Base-by-base conservation (phyloP, 2,797 vertebrate species). In the Pangasius krempfi region DNA sequence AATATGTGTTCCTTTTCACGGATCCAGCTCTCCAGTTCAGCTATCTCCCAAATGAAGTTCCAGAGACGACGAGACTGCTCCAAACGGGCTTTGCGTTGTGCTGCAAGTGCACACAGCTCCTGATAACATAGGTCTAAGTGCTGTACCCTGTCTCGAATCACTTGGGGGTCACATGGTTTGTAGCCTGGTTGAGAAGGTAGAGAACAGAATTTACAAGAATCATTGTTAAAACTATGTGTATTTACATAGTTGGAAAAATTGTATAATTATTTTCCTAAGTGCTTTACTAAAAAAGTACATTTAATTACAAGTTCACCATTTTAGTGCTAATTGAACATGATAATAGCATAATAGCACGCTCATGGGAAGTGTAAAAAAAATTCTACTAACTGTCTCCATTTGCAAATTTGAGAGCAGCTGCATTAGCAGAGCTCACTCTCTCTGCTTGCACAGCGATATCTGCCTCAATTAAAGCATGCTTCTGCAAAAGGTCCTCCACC, bases 1-100 rank as follows among this genome's bases (percentile, higher is more conserved):
- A 98, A 98, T 85, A 99, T 97, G 84, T 99, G 97, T 91, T 99
- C 98, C 93, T 98, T 98, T 93, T 99, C 99, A 90, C 96, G 96
- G 89, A 99, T 98, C 99, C 99, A 99, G 93, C 97, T 96, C 93
- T 99, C 98, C 0, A 98, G 95, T 93, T 99, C 98, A 0, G 97
- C 96, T 94, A 96, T 96, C 94, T 99, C 98, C 97, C 98, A 98
- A 89, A 99, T 95, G 94, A 98, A 98, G 92, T 97, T 97, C 98
- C 98, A 99, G 93, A 99, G 96, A 58, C 95, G 94, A 0, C 97
- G 96, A 2, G 98, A 99, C 92, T 98, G 98, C 92, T 97, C 96
- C 92, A 99, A 92, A 6, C 95, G 95, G 58, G 95, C 96, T 90
- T 97, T 96, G 44, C 98, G 95, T 84, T 97, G 96, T 0, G 96